These are phyloP conservation scores for Amphiprion clarkii DNA, from an alignment of 2,797 vertebrate genomes.

Conservation along the genomic window DNA sequence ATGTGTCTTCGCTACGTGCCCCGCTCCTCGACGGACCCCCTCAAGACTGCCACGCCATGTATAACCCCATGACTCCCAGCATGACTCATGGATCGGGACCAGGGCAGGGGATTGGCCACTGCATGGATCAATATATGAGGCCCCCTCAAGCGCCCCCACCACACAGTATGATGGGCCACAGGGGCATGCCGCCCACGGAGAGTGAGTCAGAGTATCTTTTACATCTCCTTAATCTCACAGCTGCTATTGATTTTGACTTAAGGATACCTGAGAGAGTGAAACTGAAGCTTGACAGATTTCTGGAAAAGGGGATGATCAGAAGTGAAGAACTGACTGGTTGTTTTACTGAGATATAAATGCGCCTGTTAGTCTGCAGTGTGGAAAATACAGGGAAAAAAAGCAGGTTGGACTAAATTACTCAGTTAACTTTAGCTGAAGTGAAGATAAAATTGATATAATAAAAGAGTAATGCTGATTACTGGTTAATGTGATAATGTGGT, in stretches of 20 bases:
- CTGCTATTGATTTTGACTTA: constrained; percentile 55
- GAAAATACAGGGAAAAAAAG: background rate
- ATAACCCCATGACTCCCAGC: constrained; percentile 88
- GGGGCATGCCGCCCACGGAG: constrained; percentile 82
- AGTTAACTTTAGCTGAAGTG: background rate
- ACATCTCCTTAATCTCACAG: constrained; percentile 45
- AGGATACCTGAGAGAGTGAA: constrained; percentile 52
- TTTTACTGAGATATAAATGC: constrained; percentile 3
- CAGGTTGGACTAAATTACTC: background rate
- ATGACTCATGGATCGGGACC: constrained; percentile 80
- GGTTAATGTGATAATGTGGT: background rate
- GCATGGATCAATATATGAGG: constrained; percentile 92
- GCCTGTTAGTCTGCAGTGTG: background rate
- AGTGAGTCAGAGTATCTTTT: constrained; percentile 82
- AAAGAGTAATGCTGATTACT: background rate
- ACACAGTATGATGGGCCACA: constrained; percentile 85
- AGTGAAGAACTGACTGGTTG: constrained; percentile 8
- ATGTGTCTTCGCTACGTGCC: constrained; percentile 79
- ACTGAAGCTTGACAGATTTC: constrained; percentile 17
- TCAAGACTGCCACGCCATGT: constrained; percentile 87
- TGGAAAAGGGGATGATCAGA: constrained; percentile 3
- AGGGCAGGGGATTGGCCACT: constrained; percentile 81
- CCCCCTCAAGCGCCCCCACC: constrained; percentile 85
- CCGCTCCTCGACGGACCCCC: constrained; percentile 74
- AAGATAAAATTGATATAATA: too few species aligned